Percentiles rank a stretch among this genome's conserved stretches.
phyloP scores from a whole-genome alignment of 2,797 vertebrate genomes.

The Pseudomugil tenellus region DNA sequence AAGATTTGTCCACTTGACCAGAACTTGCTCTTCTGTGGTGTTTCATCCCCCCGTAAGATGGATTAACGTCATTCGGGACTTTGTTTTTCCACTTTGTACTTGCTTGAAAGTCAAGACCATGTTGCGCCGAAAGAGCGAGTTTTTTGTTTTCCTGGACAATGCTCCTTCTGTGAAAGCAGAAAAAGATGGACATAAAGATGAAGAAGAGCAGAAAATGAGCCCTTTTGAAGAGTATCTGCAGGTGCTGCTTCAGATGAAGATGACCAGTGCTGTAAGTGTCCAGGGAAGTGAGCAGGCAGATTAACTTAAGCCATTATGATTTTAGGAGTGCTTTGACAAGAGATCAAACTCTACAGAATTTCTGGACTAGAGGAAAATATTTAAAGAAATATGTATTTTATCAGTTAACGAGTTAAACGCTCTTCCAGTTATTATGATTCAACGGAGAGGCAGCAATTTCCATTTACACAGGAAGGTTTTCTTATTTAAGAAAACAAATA shows the following conservation, averaged over 20 bases:
- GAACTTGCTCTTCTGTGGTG: background rate
- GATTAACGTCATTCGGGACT: slow-evolving; percentile 36
- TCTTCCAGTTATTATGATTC: slow-evolving; percentile 61
- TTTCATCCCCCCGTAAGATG: slow-evolving; percentile 20
- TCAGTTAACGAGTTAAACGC: slow-evolving; percentile 23
- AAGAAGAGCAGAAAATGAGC: slow-evolving; percentile 38
- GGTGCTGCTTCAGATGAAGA: slow-evolving; percentile 76
- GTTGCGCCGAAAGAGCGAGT: slow-evolving; percentile 75
- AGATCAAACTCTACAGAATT: background rate
- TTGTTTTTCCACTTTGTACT: background rate
- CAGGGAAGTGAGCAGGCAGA: background rate
- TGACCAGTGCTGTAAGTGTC: slow-evolving; percentile 75
- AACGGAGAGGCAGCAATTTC: slow-evolving; percentile 38
- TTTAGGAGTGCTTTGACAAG: background rate
- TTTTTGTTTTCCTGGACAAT: slow-evolving; percentile 71
- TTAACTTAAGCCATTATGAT: background rate
- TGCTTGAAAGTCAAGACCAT: slow-evolving; percentile 43
- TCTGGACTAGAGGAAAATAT: background rate
- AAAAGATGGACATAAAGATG: slow-evolving; percentile 48
- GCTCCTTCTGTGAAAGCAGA: slow-evolving; percentile 53
- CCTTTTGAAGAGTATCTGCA: slow-evolving; percentile 75
- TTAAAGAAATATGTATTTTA: slow-evolving; percentile 18
- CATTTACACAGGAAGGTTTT: slow-evolving; percentile 33
- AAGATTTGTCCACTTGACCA: background rate
- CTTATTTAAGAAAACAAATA: background rate